These are phyloP conservation scores for Digitonthophagus gazella DNA, from an alignment of 2,888 invertebrate species.

Conservation along the genomic window DNA sequence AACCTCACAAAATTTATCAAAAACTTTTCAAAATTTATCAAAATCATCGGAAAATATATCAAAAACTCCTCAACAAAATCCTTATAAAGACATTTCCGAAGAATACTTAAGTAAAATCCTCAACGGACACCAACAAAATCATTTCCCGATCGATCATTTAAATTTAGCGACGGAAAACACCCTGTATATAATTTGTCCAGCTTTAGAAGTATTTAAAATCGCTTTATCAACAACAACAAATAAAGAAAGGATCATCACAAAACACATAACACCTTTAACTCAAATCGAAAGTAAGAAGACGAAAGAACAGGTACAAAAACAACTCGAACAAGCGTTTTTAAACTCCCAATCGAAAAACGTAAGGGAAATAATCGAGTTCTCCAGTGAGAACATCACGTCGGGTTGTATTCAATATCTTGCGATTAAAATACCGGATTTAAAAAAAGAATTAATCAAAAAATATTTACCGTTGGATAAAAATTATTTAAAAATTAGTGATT, in stretches of 20 bases:
- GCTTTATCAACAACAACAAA: slow-evolving; percentile 42
- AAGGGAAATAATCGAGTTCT: slow-evolving; percentile 75
- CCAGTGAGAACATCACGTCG: slow-evolving; percentile 77
- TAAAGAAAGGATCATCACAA: slow-evolving; percentile 47
- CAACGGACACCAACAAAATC: neutral
- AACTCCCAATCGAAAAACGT: slow-evolving; percentile 77
- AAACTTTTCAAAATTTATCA: too few species aligned
- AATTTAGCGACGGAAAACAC: slow-evolving; percentile 63
- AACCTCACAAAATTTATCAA: too few species aligned
- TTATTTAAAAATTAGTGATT: neutral
- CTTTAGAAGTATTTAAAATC: slow-evolving; percentile 59
- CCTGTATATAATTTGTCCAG: slow-evolving; percentile 67
- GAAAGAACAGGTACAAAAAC: slow-evolving; percentile 36
- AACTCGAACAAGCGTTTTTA: slow-evolving; percentile 79
- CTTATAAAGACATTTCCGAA: neutral
- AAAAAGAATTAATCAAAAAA: slow-evolving; percentile 34
- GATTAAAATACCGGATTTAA: slow-evolving; percentile 52
- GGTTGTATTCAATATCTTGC: slow-evolving; percentile 67
- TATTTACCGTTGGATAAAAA: neutral
- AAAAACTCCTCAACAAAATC: neutral
- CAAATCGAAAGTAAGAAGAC: slow-evolving; percentile 41
- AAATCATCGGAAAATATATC: too few species aligned
- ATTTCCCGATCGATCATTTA: slow-evolving; percentile 53
- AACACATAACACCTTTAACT: slow-evolving; percentile 74
- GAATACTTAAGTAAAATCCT: neutral